Evolutionary conservation across 2,888 invertebrate species (phyloP).

Genomic region (Eupsilia transversa): DNA sequence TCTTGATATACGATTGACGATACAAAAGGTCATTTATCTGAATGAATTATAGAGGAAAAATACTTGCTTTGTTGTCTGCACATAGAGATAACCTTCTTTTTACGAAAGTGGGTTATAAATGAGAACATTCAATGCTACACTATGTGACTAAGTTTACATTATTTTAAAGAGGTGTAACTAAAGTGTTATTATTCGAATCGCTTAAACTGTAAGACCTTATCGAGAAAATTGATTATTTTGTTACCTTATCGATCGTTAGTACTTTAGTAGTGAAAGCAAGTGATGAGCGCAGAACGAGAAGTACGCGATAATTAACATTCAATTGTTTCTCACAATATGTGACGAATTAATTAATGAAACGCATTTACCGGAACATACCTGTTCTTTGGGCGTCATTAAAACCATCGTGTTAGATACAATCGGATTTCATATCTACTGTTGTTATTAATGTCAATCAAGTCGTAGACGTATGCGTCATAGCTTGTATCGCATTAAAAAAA

Average conservation of each 20-base stretch:
- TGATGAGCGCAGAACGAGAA: slow-evolving; percentile 12
- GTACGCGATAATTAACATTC: neutral
- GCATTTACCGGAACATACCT: neutral
- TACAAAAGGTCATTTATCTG: slow-evolving; percentile 35
- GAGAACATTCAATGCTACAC: slow-evolving; percentile 10
- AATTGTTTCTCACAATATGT: slow-evolving; percentile 5
- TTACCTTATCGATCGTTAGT: neutral
- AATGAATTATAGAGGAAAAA: slow-evolving; percentile 46
- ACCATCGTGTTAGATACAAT: neutral
- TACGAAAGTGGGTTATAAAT: slow-evolving; percentile 33
- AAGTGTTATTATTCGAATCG: slow-evolving; percentile 25
- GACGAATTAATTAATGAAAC: neutral
- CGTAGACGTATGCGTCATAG: neutral
- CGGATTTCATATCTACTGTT: neutral
- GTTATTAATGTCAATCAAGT: neutral
- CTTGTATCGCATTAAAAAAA: neutral
- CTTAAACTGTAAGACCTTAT: slow-evolving; percentile 3
- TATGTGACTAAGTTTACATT: slow-evolving; percentile 10
- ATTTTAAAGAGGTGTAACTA: slow-evolving; percentile 1
- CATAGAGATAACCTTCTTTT: slow-evolving; percentile 52
- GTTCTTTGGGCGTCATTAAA: neutral
- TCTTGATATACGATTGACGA: slow-evolving; percentile 27
- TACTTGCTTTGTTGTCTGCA: slow-evolving; percentile 33
- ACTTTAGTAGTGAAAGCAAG: slow-evolving; percentile 4
- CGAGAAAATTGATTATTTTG: neutral